Evolutionary conservation across 1,140 invertebrate genomes (phyloP), one percentile per base, ranked within the genome.

Genomic region (Caenorhabditis remanei): DNA sequence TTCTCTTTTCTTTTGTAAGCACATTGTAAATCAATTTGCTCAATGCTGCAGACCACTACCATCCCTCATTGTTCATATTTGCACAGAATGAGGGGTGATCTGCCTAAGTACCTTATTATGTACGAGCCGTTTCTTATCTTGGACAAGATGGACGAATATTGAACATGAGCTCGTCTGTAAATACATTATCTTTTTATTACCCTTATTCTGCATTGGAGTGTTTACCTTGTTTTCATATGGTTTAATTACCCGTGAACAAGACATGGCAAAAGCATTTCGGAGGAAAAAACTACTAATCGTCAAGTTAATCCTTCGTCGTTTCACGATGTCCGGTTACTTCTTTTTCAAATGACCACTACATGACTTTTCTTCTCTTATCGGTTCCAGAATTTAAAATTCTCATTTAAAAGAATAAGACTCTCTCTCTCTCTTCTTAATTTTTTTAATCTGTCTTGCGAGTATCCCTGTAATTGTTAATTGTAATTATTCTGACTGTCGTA

Each of bases 1-100:
- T n/a, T 79, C 46, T 79, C 14, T 79, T 79, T 43, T 53, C n/a
- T 43, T 16, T 79, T 79, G 71, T 79, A 79, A 79, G 43, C 71
- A 79, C 46, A 79, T 79, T 79, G 71, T 79, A 79, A 79, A 79
- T 79, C 71, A 79, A 79, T 79, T 79, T 79, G 71, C 71, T 50
- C 46, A 79, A 79, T 79, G 43, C 71, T 48, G 46, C 46, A 79
- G 43, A 79, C 61, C 61, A 11, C 21, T 21, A 58, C 11, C 71
- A 53, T 53, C 50, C 50, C 50, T 79, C 71, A 79, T 79, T 40
- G 71, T 79, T 79, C 46, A 43, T 79, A 50, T 79, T 79, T 79
- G 46, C 71, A 50, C 71, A 79, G 71, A 79, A 79, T 79, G 61
- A 43, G 71, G 67, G 71, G 71, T 79, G 71, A 79, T 79, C 46